Conservation (phyloP, 2,113 vertebrate genomes). For the Heterochromis multidens region DNA sequence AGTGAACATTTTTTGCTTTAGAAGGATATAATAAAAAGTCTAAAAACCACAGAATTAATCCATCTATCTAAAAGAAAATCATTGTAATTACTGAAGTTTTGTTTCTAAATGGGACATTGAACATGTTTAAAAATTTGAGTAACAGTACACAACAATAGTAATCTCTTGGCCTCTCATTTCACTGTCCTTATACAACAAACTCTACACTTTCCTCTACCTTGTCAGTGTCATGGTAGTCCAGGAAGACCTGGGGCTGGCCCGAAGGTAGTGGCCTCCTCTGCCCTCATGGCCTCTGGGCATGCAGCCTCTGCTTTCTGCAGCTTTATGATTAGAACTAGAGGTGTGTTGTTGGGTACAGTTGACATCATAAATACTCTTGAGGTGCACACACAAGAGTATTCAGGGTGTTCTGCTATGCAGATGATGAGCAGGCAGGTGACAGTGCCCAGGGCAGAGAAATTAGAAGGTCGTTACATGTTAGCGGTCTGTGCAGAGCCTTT, state of each 20-base stretch:
- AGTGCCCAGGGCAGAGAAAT: constrained; percentile 56
- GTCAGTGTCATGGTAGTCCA: constrained; percentile 55
- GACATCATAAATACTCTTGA: constrained; percentile 42
- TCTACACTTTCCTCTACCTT: constrained; percentile 21
- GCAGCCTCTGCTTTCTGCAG: constrained; percentile 51
- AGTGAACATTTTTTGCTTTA: neutral
- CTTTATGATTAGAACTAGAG: constrained; percentile 58
- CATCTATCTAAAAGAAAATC: neutral
- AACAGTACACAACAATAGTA: neutral
- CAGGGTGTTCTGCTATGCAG: constrained; percentile 44
- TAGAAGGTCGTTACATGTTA: constrained; percentile 54
- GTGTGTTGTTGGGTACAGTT: constrained; percentile 46
- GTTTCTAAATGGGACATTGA: neutral
- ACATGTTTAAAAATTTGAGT: neutral
- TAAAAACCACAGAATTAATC: neutral
- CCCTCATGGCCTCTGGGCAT: constrained; percentile 55
- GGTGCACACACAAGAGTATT: constrained; percentile 5
- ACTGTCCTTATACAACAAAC: neutral
- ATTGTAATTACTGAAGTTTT: neutral
- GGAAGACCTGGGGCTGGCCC: constrained; percentile 57
- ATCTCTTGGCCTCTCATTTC: neutral
- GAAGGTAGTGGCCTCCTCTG: constrained; percentile 62
- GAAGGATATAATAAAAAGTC: neutral
- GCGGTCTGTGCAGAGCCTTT: constrained; percentile 19
- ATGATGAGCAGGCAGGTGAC: constrained; percentile 52